phyloP scores from a whole-genome alignment of 2,113 vertebrate species.

The Tenrec ecaudatus region DNA sequence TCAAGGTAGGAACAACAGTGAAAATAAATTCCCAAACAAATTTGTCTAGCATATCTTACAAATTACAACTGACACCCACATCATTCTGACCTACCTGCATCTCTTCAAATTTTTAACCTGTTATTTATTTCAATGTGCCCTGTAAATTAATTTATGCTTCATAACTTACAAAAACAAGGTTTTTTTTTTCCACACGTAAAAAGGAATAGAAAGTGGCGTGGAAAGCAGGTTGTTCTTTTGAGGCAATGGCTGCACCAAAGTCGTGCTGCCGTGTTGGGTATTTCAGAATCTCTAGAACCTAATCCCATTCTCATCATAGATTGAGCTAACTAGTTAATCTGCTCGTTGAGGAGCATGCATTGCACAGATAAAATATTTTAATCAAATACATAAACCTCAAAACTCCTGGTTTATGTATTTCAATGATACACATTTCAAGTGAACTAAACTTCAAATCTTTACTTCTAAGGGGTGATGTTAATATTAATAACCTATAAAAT shows the following conservation, averaged over 20 bases:
- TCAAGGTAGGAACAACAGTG: fast-evolving
- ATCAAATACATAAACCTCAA: background rate
- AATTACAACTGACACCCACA: background rate
- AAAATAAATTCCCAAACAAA: background rate
- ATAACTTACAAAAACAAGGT: background rate
- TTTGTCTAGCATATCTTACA: background rate
- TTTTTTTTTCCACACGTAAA: background rate
- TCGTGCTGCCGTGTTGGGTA: fast-evolving
- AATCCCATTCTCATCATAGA: too few relatives aligned
- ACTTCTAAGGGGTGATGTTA: slow-evolving; percentile 6
- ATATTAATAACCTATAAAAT: slow-evolving; percentile 8
- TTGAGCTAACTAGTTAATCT: background rate
- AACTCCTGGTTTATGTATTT: background rate
- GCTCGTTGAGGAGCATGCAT: background rate
- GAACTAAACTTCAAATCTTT: background rate
- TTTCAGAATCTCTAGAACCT: background rate
- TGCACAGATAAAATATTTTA: slow-evolving; percentile 12
- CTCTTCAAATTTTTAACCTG: background rate
- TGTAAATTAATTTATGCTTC: background rate
- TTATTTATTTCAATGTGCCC: background rate
- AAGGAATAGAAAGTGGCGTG: background rate
- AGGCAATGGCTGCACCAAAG: background rate
- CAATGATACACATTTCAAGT: background rate
- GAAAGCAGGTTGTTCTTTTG: background rate
- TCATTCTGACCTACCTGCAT: background rate